Evolutionary conservation across 2,113 vertebrate genomes (phyloP).

Genomic region (Salvelinus fontinalis): DNA sequence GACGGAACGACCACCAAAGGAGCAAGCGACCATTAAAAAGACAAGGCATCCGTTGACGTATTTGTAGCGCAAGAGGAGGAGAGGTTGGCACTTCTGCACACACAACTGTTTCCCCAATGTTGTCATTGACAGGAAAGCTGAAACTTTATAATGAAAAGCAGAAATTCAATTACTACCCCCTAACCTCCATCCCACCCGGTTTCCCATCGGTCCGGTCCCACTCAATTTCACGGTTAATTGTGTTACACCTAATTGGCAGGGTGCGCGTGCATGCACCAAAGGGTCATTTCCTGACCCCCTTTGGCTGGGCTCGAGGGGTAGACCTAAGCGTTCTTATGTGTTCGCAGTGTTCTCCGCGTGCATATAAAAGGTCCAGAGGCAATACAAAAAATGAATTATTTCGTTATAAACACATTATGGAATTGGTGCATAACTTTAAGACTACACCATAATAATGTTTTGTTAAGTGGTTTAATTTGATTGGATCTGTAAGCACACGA

Average conservation of each 20-base stretch:
- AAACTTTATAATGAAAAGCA: constrained; percentile 11
- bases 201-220: constrained; percentile 38
- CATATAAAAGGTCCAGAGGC: background rate
- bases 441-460: too few relatives aligned
- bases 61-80: constrained; percentile 66
- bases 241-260: constrained; percentile 28
- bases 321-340: too few relatives aligned
- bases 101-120: too few relatives aligned
- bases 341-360: too few relatives aligned
- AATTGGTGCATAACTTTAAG: too few relatives aligned
- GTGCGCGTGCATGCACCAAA: constrained; percentile 19
- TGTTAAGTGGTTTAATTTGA: too few relatives aligned
- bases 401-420: too few relatives aligned
- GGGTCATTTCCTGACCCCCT: constrained; percentile 13
- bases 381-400: background rate
- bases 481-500: too few relatives aligned
- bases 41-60: constrained; percentile 42
- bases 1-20: too few relatives aligned
- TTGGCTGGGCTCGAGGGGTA: too few relatives aligned
- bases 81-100: background rate
- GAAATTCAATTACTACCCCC: constrained; percentile 48
- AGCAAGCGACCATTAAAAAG: too few relatives aligned
- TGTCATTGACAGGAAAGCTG: constrained; percentile 7
- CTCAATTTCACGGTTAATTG: constrained; percentile 66
- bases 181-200: constrained; percentile 24